phyloP scores from a whole-genome alignment of 2,113 vertebrate genomes.

The Poeciliopsis retropinna region DNA sequence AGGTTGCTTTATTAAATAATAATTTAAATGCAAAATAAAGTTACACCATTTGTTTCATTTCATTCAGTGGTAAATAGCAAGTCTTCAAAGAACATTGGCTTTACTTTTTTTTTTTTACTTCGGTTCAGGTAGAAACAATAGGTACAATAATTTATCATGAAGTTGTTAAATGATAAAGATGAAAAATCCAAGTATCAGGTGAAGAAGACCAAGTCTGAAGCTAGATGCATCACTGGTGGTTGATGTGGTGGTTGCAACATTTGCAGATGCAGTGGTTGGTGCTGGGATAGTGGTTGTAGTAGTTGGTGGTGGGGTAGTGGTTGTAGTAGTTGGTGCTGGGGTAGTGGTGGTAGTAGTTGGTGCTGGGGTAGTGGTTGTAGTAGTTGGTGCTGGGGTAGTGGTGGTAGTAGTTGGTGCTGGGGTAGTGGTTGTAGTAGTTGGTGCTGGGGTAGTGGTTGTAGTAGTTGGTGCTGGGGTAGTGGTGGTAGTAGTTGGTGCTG shows the following conservation, averaged over 20 bases:
- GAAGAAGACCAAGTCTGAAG: background rate
- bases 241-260: background rate
- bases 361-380: background rate
- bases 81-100: too few relatives aligned
- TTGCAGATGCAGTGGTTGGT: background rate
- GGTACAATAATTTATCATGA: background rate
- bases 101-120: too few relatives aligned
- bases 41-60: too few relatives aligned
- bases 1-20: too few relatives aligned
- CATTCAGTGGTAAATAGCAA: too few relatives aligned
- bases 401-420: too few relatives aligned
- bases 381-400: background rate
- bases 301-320: background rate
- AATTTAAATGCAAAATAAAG: too few relatives aligned
- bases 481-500: too few relatives aligned
- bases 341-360: background rate
- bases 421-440: too few relatives aligned
- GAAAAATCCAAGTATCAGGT: conserved; percentile 9
- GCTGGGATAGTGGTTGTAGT: background rate
- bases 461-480: too few relatives aligned
- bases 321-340: background rate
- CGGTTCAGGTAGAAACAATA: too few relatives aligned
- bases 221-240: background rate
- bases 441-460: too few relatives aligned
- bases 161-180: background rate